Percentiles rank a stretch among this genome's conserved stretches.
phyloP scores from a whole-genome alignment of 2,888 invertebrate genomes.

The Yponomeuta evonymella region DNA sequence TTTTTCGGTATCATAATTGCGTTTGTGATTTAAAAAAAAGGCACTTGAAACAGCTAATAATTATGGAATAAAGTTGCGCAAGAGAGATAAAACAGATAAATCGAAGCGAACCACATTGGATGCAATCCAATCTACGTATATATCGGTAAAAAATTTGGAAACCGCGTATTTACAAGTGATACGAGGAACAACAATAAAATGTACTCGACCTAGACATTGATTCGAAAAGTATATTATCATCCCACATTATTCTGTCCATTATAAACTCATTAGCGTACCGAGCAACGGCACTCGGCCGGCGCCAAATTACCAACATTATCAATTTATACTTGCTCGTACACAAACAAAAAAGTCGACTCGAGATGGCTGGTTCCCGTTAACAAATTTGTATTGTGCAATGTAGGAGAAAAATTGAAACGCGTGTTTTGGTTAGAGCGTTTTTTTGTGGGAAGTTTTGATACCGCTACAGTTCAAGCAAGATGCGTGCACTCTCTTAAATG shows the following conservation, averaged over 20 bases:
- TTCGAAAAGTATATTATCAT: constrained; percentile 70
- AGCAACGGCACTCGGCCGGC: constrained; percentile 70
- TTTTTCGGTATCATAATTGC: neutral
- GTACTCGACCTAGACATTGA: constrained; percentile 69
- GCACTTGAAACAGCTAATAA: neutral
- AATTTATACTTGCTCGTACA: constrained; percentile 70
- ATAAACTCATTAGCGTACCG: constrained; percentile 74
- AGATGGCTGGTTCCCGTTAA: constrained; percentile 73
- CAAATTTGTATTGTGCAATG: constrained; percentile 75
- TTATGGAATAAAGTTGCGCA: constrained; percentile 1
- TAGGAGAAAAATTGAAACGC: constrained; percentile 72
- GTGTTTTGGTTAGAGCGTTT: constrained; percentile 52
- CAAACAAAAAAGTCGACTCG: constrained; percentile 73
- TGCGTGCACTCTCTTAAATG: constrained; percentile 54
- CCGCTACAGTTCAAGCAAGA: constrained; percentile 51
- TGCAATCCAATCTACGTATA: neutral
- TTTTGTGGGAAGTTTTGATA: constrained; percentile 62
- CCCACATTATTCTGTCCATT: constrained; percentile 68
- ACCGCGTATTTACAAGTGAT: constrained; percentile 5
- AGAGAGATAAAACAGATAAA: neutral
- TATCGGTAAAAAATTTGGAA: neutral
- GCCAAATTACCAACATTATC: constrained; percentile 76
- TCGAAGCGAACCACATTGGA: neutral
- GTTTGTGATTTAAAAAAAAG: neutral
- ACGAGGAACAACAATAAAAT: constrained; percentile 15